A percentile compares a stretch with the other conserved stretches of the same genome.
Evolutionary conservation across 2,888 invertebrate genomes (phyloP).

Genomic region (Thereva nobilitata): DNA sequence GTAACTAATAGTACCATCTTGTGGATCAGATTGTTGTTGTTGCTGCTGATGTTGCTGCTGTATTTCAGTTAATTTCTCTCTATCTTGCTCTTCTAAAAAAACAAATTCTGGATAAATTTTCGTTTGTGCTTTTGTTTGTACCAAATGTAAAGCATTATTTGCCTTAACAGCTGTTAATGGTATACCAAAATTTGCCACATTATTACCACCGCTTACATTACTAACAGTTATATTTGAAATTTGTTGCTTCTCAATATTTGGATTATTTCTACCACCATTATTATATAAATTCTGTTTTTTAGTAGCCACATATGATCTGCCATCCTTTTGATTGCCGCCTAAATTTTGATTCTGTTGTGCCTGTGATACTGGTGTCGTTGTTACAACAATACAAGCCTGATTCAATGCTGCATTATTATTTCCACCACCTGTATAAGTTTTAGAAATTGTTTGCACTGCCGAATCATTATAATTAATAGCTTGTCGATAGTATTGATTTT

Average conservation of each 20-base stretch:
- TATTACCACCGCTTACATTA: not conserved
- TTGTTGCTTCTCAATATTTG: too few relatives aligned
- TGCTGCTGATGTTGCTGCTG: not conserved
- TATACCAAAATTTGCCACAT: conserved; percentile 17
- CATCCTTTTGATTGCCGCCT: conserved; percentile 15
- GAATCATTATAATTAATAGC: conserved; percentile 58
- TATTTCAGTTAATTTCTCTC: conserved; percentile 16
- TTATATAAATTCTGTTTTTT: conserved; percentile 49
- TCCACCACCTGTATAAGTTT: conserved; percentile 60
- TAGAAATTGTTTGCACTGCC: conserved; percentile 49
- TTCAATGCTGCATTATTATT: conserved; percentile 35
- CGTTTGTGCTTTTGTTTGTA: conserved; percentile 77
- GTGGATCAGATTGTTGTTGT: conserved; percentile 8
- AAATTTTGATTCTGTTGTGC: conserved; percentile 38
- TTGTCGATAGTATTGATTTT: conserved; percentile 62
- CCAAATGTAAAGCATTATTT: conserved; percentile 53
- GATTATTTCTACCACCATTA: conserved; percentile 46
- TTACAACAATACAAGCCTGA: conserved; percentile 32
- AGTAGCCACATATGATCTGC: conserved; percentile 40
- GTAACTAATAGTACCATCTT: conserved; percentile 36
- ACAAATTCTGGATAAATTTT: conserved; percentile 76
- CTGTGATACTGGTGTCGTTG: conserved; percentile 17
- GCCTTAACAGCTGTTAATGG: conserved; percentile 54
- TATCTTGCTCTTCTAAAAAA: conserved; percentile 49
- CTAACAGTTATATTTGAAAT: not conserved